A percentile compares a stretch with the other conserved stretches of the same genome.
Evolutionary conservation across 37 sponge, comb jelly and placozoan species (phyloP).

Genomic region (Beroe forskalii): DNA sequence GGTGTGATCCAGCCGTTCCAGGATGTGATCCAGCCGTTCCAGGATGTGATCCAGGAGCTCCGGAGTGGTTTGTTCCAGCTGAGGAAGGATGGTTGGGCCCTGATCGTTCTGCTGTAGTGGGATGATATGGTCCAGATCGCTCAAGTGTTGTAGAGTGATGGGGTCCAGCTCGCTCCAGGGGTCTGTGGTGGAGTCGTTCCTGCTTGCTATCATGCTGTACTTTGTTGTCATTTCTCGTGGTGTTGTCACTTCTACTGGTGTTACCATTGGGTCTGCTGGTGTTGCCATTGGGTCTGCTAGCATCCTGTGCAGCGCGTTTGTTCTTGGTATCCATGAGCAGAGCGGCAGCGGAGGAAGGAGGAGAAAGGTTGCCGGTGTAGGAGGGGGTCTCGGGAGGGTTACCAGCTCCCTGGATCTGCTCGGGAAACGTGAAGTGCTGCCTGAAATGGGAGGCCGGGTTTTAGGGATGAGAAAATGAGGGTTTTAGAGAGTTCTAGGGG

Average conservation of each 20-base stretch:
- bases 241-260: background rate
- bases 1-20: background rate
- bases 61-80: background rate
- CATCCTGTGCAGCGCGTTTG: background rate
- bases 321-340: background rate
- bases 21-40: background rate
- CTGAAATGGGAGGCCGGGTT: conserved; percentile 26
- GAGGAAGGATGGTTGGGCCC: no score
- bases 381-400: background rate
- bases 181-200: background rate
- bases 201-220: no score
- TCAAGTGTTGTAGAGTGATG: no score
- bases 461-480: no score
- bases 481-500: no score
- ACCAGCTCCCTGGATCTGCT: background rate
- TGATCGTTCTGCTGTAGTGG: no score
- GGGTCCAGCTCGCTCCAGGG: background rate
- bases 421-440: conserved; percentile 63
- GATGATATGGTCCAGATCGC: no score
- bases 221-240: no score
- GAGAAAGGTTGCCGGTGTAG: background rate
- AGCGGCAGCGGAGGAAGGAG: background rate
- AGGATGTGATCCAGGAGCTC: background rate
- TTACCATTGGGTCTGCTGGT: background rate
- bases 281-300: background rate